phyloP scores from a whole-genome alignment of 2,797 vertebrate species.

The Toxotes lorentzi region DNA sequence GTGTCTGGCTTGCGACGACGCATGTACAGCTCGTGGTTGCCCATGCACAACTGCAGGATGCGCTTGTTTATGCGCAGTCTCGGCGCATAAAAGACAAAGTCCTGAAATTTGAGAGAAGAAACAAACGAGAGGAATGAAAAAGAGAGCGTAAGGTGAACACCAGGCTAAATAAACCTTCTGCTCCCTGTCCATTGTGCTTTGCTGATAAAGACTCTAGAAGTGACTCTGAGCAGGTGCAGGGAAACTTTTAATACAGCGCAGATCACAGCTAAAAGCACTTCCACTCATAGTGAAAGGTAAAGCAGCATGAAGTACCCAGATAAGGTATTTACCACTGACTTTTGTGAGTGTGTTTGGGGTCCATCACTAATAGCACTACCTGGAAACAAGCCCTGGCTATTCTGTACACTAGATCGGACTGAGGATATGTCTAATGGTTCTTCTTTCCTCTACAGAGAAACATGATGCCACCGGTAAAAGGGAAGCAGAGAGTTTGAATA shows the following conservation, averaged over 20 bases:
- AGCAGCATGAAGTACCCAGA: slow-evolving; percentile 36
- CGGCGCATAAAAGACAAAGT: slow-evolving; percentile 95
- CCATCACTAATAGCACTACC: slow-evolving; percentile 18
- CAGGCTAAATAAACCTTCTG: not conserved
- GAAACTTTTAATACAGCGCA: slow-evolving; percentile 14
- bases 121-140: not conserved
- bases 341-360: slow-evolving; percentile 22
- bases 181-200: slow-evolving; percentile 14
- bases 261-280: slow-evolving; percentile 3
- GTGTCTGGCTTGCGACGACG: slow-evolving; percentile 95
- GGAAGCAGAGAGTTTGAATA: slow-evolving; percentile 6
- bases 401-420: slow-evolving; percentile 18
- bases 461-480: slow-evolving; percentile 23
- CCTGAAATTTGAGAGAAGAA: slow-evolving; percentile 78
- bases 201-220: slow-evolving; percentile 11
- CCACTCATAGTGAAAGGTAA: slow-evolving; percentile 9
- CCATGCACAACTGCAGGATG: slow-evolving; percentile 97
- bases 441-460: slow-evolving; percentile 24
- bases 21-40: slow-evolving; percentile 97
- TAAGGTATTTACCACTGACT: slow-evolving; percentile 22
- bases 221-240: slow-evolving; percentile 17
- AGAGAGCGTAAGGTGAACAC: not conserved
- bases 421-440: slow-evolving; percentile 35
- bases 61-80: slow-evolving; percentile 97
- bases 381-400: slow-evolving; percentile 18